phyloP scores from a whole-genome alignment of 1,140 invertebrate species.

The Copidosoma floridanum region DNA sequence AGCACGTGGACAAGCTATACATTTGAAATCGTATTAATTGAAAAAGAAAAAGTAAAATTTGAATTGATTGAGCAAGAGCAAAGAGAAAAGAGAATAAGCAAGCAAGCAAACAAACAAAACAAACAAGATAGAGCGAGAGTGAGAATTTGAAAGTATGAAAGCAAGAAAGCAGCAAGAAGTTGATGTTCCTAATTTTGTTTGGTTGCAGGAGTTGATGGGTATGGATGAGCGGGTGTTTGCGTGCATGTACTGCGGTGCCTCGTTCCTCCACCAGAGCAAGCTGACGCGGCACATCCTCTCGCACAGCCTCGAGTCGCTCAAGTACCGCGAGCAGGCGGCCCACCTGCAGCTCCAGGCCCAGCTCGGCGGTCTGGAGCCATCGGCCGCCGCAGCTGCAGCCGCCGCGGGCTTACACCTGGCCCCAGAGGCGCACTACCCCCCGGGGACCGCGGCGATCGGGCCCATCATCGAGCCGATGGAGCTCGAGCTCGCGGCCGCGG shows the following conservation, averaged over 20 bases:
- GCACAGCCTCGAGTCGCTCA: conserved; percentile 80
- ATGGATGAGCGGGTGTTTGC: conserved; percentile 71
- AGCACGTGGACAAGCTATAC: no score
- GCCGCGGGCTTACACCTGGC: conserved; percentile 47
- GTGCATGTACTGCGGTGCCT: conserved; percentile 84
- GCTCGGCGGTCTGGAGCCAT: conserved; percentile 38
- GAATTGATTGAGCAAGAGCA: no score
- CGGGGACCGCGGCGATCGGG: conserved; percentile 41
- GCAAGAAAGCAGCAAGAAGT: conserved; percentile 68
- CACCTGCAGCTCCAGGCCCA: conserved; percentile 60
- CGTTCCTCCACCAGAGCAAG: conserved; percentile 86
- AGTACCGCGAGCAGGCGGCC: conserved; percentile 69
- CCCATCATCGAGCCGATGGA: conserved; percentile 55
- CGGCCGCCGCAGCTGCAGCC: no score
- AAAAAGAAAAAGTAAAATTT: no score
- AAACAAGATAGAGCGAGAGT: conserved; percentile 14
- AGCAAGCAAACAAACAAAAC: conserved; percentile 14
- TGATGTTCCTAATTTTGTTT: conserved; percentile 83
- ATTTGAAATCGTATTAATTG: no score
- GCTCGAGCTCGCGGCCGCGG: conserved; percentile 50
- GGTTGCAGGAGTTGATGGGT: conserved; percentile 84
- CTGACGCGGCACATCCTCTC: conserved; percentile 83
- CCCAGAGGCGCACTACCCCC: conserved; percentile 52
- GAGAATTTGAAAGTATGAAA: conserved; percentile 27
- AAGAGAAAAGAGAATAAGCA: conserved; percentile 17